Conservation (phyloP, 1,140 invertebrate species). For the Leguminivora glycinivorella region DNA sequence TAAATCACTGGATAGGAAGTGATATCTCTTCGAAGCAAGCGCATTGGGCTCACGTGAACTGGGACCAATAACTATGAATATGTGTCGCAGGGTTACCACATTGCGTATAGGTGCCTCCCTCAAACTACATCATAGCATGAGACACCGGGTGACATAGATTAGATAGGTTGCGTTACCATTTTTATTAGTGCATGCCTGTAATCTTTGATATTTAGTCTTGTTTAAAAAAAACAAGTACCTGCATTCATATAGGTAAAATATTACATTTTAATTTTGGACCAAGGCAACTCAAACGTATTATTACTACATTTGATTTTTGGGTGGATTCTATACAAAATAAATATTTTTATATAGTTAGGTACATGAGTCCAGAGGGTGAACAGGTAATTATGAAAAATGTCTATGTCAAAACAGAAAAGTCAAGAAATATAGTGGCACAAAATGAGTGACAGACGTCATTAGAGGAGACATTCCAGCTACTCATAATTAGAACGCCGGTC, state of each 20-base stretch:
- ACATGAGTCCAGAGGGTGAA: neutral
- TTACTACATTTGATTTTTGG: too few species aligned
- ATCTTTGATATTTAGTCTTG: too few species aligned
- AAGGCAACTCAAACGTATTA: too few species aligned
- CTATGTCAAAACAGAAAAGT: neutral
- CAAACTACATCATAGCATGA: neutral
- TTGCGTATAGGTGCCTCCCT: neutral
- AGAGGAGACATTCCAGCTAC: neutral
- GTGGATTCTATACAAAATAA: too few species aligned
- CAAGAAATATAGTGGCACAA: neutral
- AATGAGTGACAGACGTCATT: neutral
- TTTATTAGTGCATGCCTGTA: too few species aligned
- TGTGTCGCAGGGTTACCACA: neutral
- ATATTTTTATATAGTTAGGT: neutral
- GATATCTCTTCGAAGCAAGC: slow-evolving; percentile 16
- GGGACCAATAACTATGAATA: neutral
- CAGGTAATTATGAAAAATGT: neutral
- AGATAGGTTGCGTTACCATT: too few species aligned
- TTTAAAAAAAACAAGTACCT: too few species aligned
- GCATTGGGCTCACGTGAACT: slow-evolving; percentile 15
- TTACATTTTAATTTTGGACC: too few species aligned
- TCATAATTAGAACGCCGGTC: neutral
- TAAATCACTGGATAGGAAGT: slow-evolving; percentile 24
- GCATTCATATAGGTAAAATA: too few species aligned
- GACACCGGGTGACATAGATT: too few species aligned